These are phyloP conservation scores for Sinocyclocheilus anshuiensis DNA, from an alignment of 2,113 vertebrate species.

Conservation along the genomic window DNA sequence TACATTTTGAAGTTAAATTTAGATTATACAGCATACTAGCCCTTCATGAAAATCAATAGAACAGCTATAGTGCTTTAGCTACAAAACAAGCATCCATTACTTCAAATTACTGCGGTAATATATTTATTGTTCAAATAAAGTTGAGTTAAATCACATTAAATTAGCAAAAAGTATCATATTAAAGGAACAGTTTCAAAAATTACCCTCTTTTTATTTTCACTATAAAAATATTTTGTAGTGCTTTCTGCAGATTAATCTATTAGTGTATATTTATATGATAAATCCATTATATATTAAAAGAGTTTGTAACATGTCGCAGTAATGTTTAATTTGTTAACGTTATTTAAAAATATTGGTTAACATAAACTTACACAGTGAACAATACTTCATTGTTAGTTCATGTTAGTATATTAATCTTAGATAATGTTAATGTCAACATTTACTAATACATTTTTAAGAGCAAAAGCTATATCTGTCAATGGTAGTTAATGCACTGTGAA, in stretches of 20 bases:
- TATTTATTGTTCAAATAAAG: background rate
- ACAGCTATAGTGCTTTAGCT: constrained; percentile 6
- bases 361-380: background rate
- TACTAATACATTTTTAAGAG: background rate
- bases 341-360: too few relatives aligned
- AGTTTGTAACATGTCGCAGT: background rate
- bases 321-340: background rate
- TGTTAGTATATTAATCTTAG: background rate
- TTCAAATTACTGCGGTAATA: background rate
- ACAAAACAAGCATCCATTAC: background rate
- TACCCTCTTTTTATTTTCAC: background rate
- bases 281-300: background rate
- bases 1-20: constrained; percentile 1
- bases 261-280: background rate
- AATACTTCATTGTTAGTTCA: background rate
- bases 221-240: background rate
- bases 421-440: background rate
- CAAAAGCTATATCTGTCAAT: background rate
- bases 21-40: constrained; percentile 22
- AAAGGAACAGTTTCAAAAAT: background rate
- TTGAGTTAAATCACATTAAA: background rate
- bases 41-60: constrained; percentile 28
- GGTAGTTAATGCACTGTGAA: background rate
- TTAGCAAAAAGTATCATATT: background rate
- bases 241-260: background rate